Evolutionary conservation across 2,888 invertebrate species (phyloP), one percentile per base, ranked within the genome.

Genomic region (Melangyna quadrimaculata): DNA sequence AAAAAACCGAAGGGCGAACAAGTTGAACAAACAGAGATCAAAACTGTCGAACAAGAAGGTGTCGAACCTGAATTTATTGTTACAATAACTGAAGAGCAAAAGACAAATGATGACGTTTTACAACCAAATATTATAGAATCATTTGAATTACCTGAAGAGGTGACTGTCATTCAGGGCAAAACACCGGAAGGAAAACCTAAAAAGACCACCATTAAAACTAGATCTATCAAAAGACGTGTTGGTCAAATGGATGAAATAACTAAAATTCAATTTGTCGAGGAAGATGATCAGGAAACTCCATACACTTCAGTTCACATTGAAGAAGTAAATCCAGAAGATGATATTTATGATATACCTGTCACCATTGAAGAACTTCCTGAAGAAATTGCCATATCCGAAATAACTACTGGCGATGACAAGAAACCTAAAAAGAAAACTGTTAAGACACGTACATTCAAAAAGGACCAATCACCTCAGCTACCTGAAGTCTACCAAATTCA

Each of bases 361-460:
- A 88, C 90, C 32, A 89, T 90, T 80, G 90, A 90, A 77, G 91
- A 91, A 71, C 78, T 90, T 48, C 91, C 91, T 0, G 91, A 91
- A 87, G 90, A 91, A 88, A 90, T 89, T 69, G 53, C 89, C 37
- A 88, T 89, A 32, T 89, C 90, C 10, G 90, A 92, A 88, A 90
- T 91, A 71, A 81, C 90, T 14, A 89, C 90, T 1, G 27, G 92
- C 86, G 35, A 92, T 83, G 88, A 91, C 88, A 89, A 92, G 86
- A 90, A 89, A 87, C 91, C 90, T 43, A 90, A 88, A 80, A 90
- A 90, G 57, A 91, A 91, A 87, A 90, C 90, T 7, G 91, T 92
- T 1, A 93, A 91, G 88, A 93, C 92, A 24, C 91, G 93, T 40
- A 91, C 92, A 8, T 93, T 93, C 53, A 93, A 93, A 87, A 93